Base-by-base conservation (phyloP, 2,113 vertebrate genomes). In the Oxygymnocypris stewartii region DNA sequence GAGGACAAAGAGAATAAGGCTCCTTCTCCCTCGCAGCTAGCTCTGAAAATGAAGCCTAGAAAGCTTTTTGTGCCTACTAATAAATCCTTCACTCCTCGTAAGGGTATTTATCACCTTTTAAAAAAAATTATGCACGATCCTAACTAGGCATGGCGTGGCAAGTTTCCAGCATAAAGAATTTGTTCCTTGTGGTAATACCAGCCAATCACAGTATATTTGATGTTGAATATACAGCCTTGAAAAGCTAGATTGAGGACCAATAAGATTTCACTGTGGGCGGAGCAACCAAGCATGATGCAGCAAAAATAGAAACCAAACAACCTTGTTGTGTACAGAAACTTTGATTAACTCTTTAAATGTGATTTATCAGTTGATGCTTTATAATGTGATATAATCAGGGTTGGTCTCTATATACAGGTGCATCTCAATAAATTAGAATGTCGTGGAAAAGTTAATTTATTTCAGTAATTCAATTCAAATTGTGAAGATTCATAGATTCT, bases 51-150 rank as follows among this genome's bases (percentile, higher is more conserved):
- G 89, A 95, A 91, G 89, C 94, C 94, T 54, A 93, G 93, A 79
- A 93, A 93, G 86, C 88, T 95, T 59, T 95, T 95, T 65, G 92
- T 92, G 40, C 86, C 93, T 44, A 89, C 91, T 93, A 89, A 90
- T 20, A 84, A 84, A n/a, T 61, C 37, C 49, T 16, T 8, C 23
- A 44, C n/a, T 73, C 77, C 61, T 44, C 82, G 63, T 75, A 88
- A 85, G 44, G 74, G 84, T 89, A 25, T 69, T 28, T 80, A 75
- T 59, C 79, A 7, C 25, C 25, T 14, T 54, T 63, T 40, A 11
- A 3, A 37, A 25, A 65, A 14, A 4, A 54, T 54, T 40, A 51
- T 25, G 35, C 59, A 4, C 23, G 51, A 10, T n/a, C 3, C 51
- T 18, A 40, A 79, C 23, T 40, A 47, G 71, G 25, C 25, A 25